Base-by-base conservation (phyloP, 2,888 invertebrate genomes). In the Cerceris rybyensis region DNA sequence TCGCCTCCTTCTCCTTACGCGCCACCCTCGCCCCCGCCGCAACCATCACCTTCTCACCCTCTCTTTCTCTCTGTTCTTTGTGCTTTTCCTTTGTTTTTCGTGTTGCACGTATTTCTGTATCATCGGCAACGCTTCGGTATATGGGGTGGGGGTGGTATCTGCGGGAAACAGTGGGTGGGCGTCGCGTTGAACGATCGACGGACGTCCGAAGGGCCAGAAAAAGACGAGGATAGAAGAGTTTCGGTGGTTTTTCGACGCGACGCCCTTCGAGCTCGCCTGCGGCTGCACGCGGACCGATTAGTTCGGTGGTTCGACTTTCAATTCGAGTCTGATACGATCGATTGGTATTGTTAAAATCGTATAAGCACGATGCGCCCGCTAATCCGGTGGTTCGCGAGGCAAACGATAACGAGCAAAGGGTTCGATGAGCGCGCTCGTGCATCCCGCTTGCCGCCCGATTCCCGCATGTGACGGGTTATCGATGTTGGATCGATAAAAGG, bases 271-370 rank as follows among this genome's bases (percentile, higher is more conserved):
- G 28, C 28, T 28, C 28, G 28, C 1, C 28, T 4, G 28, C 28
- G 28, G 28, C 28, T 28, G 28, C 28, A 28, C 28, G 61, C 67
- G 59, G 60, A 60, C 70, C 59, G 78, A 75, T 57, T 46, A 66
- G 16, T 70, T 8, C 58, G 65, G 57, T 49, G n/a, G 55, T 49
- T 49, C 28, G 28, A 28, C 28, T 28, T 28, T 28, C 28, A 28
- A 28, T 28, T 28, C 58, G 70, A 64, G 63, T 59, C 42, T 68
- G 49, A 66, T 67, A 41, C 50, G 58, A 58, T 54, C 58, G 75
- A 84, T 78, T 63, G 82, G 82, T 73, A 84, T 84, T 80, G 73
- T 84, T 84, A 80, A 84, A 80, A 81, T 66, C 73, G 28, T 39
- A 7, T 6, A n/a, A n/a, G 42, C 8, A 28, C 75, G 79, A 75